These are phyloP conservation scores for Sebastes oblongus DNA, from an alignment of 2,797 vertebrate genomes.

Conservation along the genomic window DNA sequence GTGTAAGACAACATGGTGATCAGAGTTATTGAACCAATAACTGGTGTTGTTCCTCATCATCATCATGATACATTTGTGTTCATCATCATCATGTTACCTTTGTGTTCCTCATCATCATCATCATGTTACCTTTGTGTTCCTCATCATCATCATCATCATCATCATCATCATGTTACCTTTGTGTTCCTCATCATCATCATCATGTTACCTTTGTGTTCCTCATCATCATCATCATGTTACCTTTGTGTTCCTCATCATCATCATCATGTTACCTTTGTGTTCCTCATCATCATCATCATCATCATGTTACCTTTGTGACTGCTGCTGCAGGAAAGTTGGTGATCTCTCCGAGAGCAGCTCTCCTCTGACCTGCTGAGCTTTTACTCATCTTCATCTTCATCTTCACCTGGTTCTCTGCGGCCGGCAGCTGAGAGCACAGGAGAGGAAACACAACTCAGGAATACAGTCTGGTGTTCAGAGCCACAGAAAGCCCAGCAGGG, in stretches of 20 bases:
- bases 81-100: no score
- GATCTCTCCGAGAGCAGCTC: slow-evolving; percentile 87
- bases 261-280: slow-evolving; percentile 59
- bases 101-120: neutral
- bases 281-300: neutral
- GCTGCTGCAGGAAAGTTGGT: slow-evolving; percentile 80
- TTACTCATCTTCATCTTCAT: slow-evolving; percentile 60
- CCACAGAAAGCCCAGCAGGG: neutral
- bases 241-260: slow-evolving; percentile 39
- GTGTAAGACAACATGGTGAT: no score
- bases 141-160: no score
- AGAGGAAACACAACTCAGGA: no score
- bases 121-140: no score
- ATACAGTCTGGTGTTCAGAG: no score
- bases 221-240: slow-evolving; percentile 33
- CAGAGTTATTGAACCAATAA: no score
- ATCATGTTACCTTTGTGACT: slow-evolving; percentile 60
- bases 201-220: no score
- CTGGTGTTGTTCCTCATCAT: no score
- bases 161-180: no score
- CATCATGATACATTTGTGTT: neutral
- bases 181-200: no score
- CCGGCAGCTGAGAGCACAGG: slow-evolving; percentile 15
- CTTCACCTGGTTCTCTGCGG: slow-evolving; percentile 54
- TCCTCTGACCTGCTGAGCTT: slow-evolving; percentile 66